phyloP scores from a whole-genome alignment of 1,140 invertebrate genomes.

The Pogonomyrmex barbatus region DNA sequence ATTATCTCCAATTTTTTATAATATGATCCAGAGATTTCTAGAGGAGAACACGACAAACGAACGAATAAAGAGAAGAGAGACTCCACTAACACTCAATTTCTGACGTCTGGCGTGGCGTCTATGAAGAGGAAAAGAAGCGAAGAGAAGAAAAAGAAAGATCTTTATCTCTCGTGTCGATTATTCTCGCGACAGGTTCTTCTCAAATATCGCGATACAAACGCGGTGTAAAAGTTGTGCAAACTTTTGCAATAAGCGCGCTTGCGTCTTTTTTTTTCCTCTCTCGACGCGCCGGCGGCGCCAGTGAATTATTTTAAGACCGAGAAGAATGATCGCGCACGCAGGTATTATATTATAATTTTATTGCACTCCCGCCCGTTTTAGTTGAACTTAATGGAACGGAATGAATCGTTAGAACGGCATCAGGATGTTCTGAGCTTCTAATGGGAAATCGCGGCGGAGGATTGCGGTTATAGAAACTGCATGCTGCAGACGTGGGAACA shows the following conservation, averaged over 20 bases:
- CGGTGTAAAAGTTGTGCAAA: constrained; percentile 28
- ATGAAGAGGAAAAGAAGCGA: background rate
- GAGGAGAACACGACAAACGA: background rate
- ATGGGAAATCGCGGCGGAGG: background rate
- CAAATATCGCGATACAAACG: background rate
- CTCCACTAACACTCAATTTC: constrained; percentile 13
- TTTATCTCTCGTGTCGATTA: background rate
- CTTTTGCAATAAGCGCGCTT: constrained; percentile 20
- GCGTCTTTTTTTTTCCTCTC: background rate
- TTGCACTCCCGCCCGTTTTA: constrained; percentile 3
- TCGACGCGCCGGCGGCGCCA: background rate
- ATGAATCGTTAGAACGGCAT: background rate
- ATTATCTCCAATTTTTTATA: background rate
- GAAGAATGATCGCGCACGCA: background rate
- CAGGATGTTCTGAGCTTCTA: constrained; percentile 6
- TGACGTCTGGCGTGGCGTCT: background rate
- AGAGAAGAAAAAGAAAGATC: background rate
- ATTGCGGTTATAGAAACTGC: background rate
- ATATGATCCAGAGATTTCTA: background rate
- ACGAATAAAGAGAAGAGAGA: background rate
- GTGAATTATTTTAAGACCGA: constrained; percentile 34
- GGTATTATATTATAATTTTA: constrained; percentile 46
- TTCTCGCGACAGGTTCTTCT: constrained; percentile 13
- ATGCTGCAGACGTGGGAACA: constrained; percentile 10
- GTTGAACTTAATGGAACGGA: background rate